phyloP scores from a whole-genome alignment of 2,888 invertebrate genomes.

The Coelinius sp. region DNA sequence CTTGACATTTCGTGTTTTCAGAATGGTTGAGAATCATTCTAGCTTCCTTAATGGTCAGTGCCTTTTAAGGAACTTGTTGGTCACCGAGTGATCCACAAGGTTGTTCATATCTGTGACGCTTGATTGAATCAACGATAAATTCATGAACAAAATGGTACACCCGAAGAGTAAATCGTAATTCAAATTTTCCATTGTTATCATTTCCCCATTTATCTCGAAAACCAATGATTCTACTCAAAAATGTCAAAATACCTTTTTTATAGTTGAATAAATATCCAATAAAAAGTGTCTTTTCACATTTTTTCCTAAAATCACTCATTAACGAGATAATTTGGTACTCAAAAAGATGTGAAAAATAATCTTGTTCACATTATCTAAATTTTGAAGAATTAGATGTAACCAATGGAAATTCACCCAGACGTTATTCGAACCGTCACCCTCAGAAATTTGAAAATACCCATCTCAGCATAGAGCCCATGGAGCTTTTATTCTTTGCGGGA shows the following conservation, averaged over 20 bases:
- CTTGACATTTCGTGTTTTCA: neutral
- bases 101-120: neutral
- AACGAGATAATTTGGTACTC: too few relatives aligned
- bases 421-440: neutral
- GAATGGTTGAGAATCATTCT: neutral
- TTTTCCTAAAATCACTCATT: too few relatives aligned
- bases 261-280: too few relatives aligned
- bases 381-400: neutral
- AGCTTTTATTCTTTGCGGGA: slow-evolving; percentile 37
- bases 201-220: too few relatives aligned
- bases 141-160: too few relatives aligned
- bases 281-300: too few relatives aligned
- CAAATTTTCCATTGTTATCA: too few relatives aligned
- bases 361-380: too few relatives aligned
- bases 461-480: neutral
- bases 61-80: slow-evolving; percentile 10
- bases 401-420: neutral
- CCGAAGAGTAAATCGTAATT: too few relatives aligned
- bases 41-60: slow-evolving; percentile 12
- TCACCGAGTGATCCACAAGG: neutral
- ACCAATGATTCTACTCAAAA: too few relatives aligned
- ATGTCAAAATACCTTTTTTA: too few relatives aligned
- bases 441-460: neutral
- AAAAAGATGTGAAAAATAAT: too few relatives aligned
- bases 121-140: neutral